A percentile compares a stretch with the other conserved stretches of the same genome.
Conservation (phyloP, 2,888 invertebrate species). For the Protula sp. region DNA sequence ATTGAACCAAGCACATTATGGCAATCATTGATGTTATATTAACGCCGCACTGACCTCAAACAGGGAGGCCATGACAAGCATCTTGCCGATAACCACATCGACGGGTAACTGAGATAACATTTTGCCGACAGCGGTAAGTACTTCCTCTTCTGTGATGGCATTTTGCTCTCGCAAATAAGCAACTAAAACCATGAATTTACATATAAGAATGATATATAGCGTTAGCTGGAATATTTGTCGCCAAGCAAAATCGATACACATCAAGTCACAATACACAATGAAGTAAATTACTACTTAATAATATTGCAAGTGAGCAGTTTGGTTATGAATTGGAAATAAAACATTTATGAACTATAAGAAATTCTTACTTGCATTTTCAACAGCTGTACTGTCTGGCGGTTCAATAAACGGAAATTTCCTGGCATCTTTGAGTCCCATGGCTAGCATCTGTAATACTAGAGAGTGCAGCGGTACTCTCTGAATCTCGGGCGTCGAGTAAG, state of each 20-base stretch:
- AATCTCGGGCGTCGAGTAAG: slow-evolving; percentile 87
- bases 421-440: slow-evolving; percentile 86
- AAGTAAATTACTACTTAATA: too few species aligned
- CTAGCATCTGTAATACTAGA: slow-evolving; percentile 78
- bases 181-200: too few species aligned
- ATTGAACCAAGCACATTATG: too few species aligned
- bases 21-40: too few species aligned
- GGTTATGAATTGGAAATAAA: too few species aligned
- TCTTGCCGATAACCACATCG: slow-evolving; percentile 91
- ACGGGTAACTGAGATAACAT: slow-evolving; percentile 86
- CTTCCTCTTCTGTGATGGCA: slow-evolving; percentile 68
- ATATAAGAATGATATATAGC: too few species aligned
- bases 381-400: slow-evolving; percentile 74
- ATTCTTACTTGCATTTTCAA: slow-evolving; percentile 75
- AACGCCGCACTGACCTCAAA: too few species aligned
- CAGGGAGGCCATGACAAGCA: slow-evolving; percentile 84
- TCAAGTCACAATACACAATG: too few species aligned
- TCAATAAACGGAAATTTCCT: slow-evolving; percentile 85
- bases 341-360: too few species aligned
- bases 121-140: slow-evolving; percentile 73
- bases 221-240: too few species aligned
- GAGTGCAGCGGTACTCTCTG: slow-evolving; percentile 90
- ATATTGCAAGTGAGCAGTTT: too few species aligned
- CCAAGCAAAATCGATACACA: neutral
- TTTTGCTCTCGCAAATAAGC: slow-evolving; percentile 58